These are phyloP conservation scores for Arbacia lixula DNA, from an alignment of 53 echinoderm and acorn worm species.

Conservation along the genomic window DNA sequence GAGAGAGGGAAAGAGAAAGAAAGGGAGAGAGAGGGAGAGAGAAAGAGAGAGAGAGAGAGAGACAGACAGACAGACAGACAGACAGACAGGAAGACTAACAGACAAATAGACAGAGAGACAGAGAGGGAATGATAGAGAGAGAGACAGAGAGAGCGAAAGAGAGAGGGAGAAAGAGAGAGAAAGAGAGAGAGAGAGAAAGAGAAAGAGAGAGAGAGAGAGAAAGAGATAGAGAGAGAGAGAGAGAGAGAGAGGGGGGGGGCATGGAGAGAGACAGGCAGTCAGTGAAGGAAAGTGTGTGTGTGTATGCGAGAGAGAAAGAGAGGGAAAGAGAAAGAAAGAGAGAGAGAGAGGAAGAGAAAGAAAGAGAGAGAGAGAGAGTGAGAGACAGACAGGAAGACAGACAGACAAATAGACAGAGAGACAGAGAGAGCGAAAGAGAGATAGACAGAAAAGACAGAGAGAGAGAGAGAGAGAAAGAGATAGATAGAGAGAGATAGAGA, in stretches of 20 bases:
- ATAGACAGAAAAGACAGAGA: neutral
- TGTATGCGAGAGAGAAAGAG: neutral
- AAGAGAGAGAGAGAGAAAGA: neutral
- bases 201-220: too few species aligned
- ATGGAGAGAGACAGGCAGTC: neutral
- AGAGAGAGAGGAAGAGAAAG: neutral
- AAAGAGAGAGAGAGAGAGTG: conserved; percentile 1
- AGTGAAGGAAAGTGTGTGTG: too few species aligned
- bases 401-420: neutral
- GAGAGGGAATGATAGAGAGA: neutral
- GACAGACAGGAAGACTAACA: too few species aligned
- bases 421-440: neutral
- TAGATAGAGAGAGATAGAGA: too few species aligned
- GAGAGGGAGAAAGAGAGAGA: neutral
- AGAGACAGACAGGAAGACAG: neutral
- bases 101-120: too few species aligned
- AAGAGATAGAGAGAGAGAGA: neutral
- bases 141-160: neutral
- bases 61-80: too few species aligned
- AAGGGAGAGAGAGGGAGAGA: too few species aligned
- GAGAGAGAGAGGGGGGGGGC: neutral
- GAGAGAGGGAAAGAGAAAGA: too few species aligned
- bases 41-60: too few species aligned
- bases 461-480: neutral
- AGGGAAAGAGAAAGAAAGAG: neutral